Evolutionary conservation across 2,113 vertebrate species (phyloP).

Genomic region (Mesocricetus auratus): DNA sequence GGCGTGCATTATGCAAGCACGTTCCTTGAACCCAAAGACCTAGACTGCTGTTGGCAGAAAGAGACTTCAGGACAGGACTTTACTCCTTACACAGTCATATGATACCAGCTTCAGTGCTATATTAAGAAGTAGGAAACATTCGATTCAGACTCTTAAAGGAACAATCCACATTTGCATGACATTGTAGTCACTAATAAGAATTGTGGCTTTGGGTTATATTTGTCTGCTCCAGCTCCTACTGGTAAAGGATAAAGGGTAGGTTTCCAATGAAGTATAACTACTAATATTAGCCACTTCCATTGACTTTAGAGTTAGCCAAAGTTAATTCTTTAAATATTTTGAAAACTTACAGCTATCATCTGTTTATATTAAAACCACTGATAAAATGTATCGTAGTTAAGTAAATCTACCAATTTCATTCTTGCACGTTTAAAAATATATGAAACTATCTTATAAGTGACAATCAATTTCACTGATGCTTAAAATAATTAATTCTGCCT

Average conservation of each 20-base stretch:
- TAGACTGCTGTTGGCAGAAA: not conserved
- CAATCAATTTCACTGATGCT: slow-evolving; percentile 31
- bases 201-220: not conserved
- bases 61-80: not conserved
- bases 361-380: not conserved
- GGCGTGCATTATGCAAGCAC: not conserved
- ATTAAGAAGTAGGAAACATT: not conserved
- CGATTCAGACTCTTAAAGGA: not conserved
- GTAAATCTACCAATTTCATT: not conserved
- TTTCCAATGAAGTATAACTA: not conserved
- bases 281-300: not conserved
- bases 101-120: not conserved
- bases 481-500: not conserved
- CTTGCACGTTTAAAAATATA: not conserved
- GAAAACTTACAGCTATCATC: not conserved
- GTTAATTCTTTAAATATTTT: not conserved
- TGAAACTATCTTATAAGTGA: not conserved
- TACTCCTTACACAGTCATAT: not conserved
- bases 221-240: not conserved
- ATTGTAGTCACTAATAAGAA: not conserved
- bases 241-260: not conserved
- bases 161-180: not conserved
- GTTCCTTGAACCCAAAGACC: not conserved
- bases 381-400: not conserved
- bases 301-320: not conserved